phyloP scores from a whole-genome alignment of 2,888 invertebrate species.

The Amphipoea oculea region DNA sequence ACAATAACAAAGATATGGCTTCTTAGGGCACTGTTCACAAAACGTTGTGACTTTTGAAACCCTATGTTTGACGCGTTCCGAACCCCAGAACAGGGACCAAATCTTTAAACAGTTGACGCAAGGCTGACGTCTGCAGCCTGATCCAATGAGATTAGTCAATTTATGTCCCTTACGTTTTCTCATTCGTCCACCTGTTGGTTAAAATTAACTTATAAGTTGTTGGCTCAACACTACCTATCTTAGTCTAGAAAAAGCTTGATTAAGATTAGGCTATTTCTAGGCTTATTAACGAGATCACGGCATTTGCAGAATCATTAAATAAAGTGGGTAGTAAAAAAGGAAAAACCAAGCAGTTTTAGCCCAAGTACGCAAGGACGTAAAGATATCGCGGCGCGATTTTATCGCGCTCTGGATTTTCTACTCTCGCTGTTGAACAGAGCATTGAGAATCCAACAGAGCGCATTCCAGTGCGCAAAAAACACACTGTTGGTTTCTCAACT shows the following conservation, averaged over 20 bases:
- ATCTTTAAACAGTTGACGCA: slow-evolving; percentile 67
- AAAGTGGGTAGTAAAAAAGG: neutral
- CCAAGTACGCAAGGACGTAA: neutral
- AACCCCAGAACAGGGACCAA: slow-evolving; percentile 62
- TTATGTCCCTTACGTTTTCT: slow-evolving; percentile 36
- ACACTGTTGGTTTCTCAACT: neutral
- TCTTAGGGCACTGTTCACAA: slow-evolving; percentile 64
- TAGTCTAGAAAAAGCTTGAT: slow-evolving; percentile 1
- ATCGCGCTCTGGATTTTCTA: neutral
- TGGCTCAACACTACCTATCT: neutral
- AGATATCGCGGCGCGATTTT: neutral
- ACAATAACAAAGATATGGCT: slow-evolving; percentile 57
- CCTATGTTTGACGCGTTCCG: slow-evolving; percentile 59
- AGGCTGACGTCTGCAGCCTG: slow-evolving; percentile 49
- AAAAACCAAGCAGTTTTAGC: slow-evolving; percentile 6
- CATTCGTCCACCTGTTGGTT: slow-evolving; percentile 15
- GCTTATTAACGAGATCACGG: neutral
- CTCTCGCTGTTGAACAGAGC: neutral
- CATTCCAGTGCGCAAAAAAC: neutral
- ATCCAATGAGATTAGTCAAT: slow-evolving; percentile 58
- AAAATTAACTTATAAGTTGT: neutral
- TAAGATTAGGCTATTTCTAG: neutral
- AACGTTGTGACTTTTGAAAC: slow-evolving; percentile 61
- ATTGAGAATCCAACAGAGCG: neutral
- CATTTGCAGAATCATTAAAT: neutral